Evolutionary conservation across 2,888 invertebrate species (phyloP).

Genomic region (Drosophila leonis): DNA sequence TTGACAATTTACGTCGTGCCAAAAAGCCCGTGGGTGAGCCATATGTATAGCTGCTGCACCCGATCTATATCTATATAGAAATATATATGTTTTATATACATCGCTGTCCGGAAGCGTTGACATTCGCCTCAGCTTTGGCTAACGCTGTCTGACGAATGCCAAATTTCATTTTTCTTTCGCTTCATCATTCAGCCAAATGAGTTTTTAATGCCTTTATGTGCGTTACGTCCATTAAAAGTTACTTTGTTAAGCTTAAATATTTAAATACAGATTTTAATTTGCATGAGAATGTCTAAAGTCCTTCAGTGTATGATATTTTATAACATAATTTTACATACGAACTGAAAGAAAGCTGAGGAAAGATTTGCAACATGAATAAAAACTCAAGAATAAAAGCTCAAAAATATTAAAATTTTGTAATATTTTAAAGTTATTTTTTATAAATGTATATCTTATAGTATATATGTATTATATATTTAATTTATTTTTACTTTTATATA

Average conservation of each 20-base stretch:
- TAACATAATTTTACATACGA: background rate
- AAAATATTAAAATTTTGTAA: too few species aligned
- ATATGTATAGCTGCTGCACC: conserved; percentile 20
- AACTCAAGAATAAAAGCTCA: too few species aligned
- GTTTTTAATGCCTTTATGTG: conserved; percentile 51
- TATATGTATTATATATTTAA: too few species aligned
- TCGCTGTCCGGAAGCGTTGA: conserved; percentile 61
- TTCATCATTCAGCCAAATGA: conserved; percentile 29
- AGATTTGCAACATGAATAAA: background rate
- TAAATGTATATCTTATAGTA: too few species aligned
- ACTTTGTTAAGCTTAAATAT: background rate
- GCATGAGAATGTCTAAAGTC: background rate
- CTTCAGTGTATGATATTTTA: background rate
- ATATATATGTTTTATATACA: conserved; percentile 10
- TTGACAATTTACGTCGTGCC: conserved; percentile 47
- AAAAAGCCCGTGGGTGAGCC: conserved; percentile 48
- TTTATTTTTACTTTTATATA: too few species aligned
- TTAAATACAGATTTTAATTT: background rate
- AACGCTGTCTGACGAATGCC: conserved; percentile 53
- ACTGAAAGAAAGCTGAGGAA: background rate
- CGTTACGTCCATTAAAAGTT: conserved; percentile 8
- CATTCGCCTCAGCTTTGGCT: conserved; percentile 33
- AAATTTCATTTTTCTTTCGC: conserved; percentile 33
- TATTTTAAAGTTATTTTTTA: too few species aligned
- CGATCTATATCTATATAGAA: conserved; percentile 12